A percentile compares a stretch with the other conserved stretches of the same genome.
phyloP scores from a whole-genome alignment of 2,113 vertebrate genomes.

The Diadophis punctatus region DNA sequence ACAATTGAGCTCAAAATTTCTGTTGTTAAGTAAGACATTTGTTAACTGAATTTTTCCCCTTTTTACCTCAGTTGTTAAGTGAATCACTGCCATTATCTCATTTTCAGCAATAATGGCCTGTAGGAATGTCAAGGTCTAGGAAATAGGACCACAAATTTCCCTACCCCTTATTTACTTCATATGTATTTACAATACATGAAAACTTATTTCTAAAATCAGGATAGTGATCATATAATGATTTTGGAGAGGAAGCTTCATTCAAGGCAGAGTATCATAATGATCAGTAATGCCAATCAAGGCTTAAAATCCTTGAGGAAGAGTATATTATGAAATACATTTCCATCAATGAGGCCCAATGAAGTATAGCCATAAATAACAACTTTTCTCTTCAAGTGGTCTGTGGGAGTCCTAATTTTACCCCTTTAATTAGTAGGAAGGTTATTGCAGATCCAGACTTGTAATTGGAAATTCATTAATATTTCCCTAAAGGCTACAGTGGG shows the following conservation, averaged over 20 bases:
- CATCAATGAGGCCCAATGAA: neutral
- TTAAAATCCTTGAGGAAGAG: neutral
- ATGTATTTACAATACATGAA: neutral
- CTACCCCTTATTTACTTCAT: neutral
- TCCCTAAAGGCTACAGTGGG: constrained; percentile 2
- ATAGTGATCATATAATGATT: neutral
- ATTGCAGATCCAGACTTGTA: constrained; percentile 5
- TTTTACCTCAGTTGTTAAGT: too few relatives aligned
- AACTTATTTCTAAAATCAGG: neutral
- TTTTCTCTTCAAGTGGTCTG: neutral
- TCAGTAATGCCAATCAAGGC: neutral
- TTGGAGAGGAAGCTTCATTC: neutral
- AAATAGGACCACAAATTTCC: neutral
- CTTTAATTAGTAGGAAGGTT: constrained; percentile 5
- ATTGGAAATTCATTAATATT: constrained; percentile 21
- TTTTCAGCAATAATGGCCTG: neutral
- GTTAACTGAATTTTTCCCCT: too few relatives aligned
- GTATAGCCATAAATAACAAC: neutral
- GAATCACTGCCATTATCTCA: neutral
- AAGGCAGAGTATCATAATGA: neutral
- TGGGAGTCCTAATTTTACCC: neutral
- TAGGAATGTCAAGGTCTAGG: neutral
- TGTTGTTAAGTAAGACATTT: too few relatives aligned
- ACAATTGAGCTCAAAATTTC: too few relatives aligned
- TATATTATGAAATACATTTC: neutral